phyloP scores from a whole-genome alignment of 1,140 invertebrate genomes.

The Zaprionus africanus region DNA sequence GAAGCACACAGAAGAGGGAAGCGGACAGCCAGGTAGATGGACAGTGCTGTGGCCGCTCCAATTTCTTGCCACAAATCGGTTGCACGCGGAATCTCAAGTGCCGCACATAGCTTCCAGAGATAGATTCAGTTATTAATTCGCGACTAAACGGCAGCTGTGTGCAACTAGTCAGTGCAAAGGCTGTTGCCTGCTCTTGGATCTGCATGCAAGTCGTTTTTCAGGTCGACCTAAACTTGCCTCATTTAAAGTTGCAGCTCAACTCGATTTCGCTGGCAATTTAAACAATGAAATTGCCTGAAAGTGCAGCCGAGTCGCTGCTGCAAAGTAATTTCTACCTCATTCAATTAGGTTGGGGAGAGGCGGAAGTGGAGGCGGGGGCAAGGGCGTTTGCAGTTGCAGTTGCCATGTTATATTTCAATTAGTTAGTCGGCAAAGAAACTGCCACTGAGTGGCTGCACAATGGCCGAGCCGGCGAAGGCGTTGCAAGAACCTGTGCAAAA shows the following conservation, averaged over 20 bases:
- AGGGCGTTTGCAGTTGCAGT: background rate
- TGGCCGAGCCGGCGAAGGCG: slow-evolving; percentile 34
- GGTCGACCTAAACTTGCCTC: slow-evolving; percentile 19
- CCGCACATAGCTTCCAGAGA: background rate
- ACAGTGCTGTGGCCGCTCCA: background rate
- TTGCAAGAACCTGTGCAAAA: slow-evolving; percentile 74
- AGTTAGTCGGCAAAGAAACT: slow-evolving; percentile 48
- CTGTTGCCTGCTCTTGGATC: too few species aligned
- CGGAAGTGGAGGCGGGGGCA: background rate
- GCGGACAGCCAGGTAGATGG: background rate
- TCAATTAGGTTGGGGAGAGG: slow-evolving; percentile 58
- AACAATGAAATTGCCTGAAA: slow-evolving; percentile 19
- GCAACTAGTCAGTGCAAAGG: too few species aligned
- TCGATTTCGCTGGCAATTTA: slow-evolving; percentile 42
- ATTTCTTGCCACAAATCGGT: slow-evolving; percentile 2
- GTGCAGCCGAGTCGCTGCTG: slow-evolving; percentile 8
- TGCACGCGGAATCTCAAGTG: slow-evolving; percentile 5
- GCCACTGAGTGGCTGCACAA: slow-evolving; percentile 29
- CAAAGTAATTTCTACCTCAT: slow-evolving; percentile 56
- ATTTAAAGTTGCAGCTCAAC: slow-evolving; percentile 40
- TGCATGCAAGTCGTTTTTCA: too few species aligned
- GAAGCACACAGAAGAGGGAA: background rate
- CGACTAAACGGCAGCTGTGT: background rate
- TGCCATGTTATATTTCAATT: slow-evolving; percentile 77
- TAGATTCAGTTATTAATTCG: background rate